Base-by-base conservation (phyloP, 2,888 invertebrate species). In the Electrophaes corylata region DNA sequence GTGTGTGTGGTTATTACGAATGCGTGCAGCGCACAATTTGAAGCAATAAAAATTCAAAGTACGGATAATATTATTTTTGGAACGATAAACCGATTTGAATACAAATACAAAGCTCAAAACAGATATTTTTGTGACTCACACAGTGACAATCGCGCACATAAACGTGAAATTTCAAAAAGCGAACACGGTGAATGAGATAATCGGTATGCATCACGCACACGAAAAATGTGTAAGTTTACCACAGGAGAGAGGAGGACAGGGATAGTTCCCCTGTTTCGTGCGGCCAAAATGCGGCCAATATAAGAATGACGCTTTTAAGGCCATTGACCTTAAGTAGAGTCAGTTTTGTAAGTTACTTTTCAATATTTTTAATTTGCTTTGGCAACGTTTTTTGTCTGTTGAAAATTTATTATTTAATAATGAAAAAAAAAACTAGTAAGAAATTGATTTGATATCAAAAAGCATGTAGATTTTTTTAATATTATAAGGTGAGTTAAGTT, bases 241-340 rank as follows among this genome's bases (percentile, higher is more conserved):
- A 69, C 68, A 65, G 57, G 88, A 76, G 76, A 44, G 83, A 90
- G 60, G 48, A 79, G 62, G 90, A 89, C 65, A 65, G 77, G 64
- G 68, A 72, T 71, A 82, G 70, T 79, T 83, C 75, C 76, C 76
- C 77, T 73, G 82, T 85, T 88, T 82, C 84, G 78, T 77, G 78
- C 67, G 78, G 79, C 91, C 91, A 84, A 91, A 91, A 88, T 88
- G 89, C 86, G 81, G 83, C 88, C 86, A 83, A 89, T 90, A 90
- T 88, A 90, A 91, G 91, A 90, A 90, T 91, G 89, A 91, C 88
- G 86, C 81, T 83, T 83, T 76, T 84, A 83, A 83, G 89, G 88
- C 83, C 86, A 66, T 81, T 79, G 87, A 88, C 90, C 83, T 82
- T 76, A 74, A 76, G 73, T 78, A 78, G 66, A 76, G 70, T 73